Evolutionary conservation across 2,113 vertebrate species (phyloP).

Genomic region (Brevimyrus niger): DNA sequence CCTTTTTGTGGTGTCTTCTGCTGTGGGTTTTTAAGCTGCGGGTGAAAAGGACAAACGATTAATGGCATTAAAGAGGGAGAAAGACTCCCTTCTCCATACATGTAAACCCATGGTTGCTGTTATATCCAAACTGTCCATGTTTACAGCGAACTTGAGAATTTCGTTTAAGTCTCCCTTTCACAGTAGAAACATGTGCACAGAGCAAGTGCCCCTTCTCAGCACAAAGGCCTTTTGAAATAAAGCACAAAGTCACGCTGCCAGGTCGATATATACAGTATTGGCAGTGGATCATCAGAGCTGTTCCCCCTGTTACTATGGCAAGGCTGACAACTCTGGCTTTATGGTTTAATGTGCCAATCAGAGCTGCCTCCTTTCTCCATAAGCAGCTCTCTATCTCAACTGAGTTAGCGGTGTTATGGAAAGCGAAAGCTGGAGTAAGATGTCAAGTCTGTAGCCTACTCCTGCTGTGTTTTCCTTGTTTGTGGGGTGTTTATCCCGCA

Average conservation of each 20-base stretch:
- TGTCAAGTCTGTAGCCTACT: neutral
- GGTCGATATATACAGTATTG: neutral
- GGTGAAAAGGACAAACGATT: slow-evolving; percentile 1
- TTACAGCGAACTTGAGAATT: neutral
- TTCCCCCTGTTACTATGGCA: neutral
- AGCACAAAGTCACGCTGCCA: neutral
- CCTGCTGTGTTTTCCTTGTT: neutral
- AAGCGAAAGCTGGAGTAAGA: neutral
- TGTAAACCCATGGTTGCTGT: neutral
- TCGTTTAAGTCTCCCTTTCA: neutral
- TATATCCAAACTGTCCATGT: neutral
- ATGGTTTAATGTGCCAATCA: neutral
- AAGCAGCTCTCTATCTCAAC: neutral
- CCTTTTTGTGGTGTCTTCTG: slow-evolving; percentile 8
- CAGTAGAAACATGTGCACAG: neutral
- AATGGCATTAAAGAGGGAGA: slow-evolving; percentile 2
- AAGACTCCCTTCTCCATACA: neutral
- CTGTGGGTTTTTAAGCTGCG: slow-evolving; percentile 8
- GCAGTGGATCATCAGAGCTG: neutral
- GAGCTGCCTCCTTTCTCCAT: neutral
- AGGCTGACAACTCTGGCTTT: neutral
- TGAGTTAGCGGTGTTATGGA: neutral
- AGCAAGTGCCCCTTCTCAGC: neutral
- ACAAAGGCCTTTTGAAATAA: neutral
- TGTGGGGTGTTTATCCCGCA: no score